Evolutionary conservation across 2,797 vertebrate genomes (phyloP).

Genomic region (Melanotaenia trifasciata): DNA sequence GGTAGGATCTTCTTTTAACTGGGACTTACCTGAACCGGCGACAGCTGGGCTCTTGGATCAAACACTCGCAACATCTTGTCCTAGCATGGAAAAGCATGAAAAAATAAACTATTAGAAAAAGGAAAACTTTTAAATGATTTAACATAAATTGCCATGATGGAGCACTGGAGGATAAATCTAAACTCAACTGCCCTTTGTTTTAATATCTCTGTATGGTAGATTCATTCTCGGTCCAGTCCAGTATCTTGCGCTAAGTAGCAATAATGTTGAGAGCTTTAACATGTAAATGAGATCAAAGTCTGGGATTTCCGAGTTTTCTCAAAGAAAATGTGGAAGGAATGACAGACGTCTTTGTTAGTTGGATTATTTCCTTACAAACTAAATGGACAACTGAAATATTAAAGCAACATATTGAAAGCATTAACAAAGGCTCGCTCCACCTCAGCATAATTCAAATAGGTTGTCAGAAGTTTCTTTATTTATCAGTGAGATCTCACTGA

Average conservation of each 20-base stretch:
- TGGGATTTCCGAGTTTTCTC: constrained; percentile 8
- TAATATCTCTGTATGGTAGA: not conserved
- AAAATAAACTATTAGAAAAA: not conserved
- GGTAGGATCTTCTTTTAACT: not conserved
- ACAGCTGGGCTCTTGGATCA: constrained; percentile 88
- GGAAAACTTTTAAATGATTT: not conserved
- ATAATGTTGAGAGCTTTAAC: constrained; percentile 4
- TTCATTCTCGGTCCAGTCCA: not conserved
- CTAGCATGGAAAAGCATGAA: constrained; percentile 67
- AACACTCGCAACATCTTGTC: constrained; percentile 94
- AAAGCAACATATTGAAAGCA: constrained; percentile 31
- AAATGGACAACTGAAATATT: constrained; percentile 17
- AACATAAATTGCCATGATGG: not conserved
- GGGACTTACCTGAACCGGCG: constrained; percentile 88
- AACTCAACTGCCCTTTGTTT: constrained; percentile 1
- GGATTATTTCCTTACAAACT: constrained; percentile 1
- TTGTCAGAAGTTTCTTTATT: constrained; percentile 29
- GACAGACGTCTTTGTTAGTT: constrained; percentile 2
- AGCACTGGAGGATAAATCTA: not conserved
- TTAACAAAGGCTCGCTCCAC: not conserved
- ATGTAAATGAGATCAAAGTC: constrained; percentile 6
- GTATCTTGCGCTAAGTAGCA: not conserved
- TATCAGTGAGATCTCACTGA: constrained; percentile 36
- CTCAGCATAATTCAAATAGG: constrained; percentile 19
- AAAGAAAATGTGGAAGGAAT: constrained; percentile 11